Conservation (phyloP, 2,113 vertebrate genomes). For the Phrynosoma blainvillii region DNA sequence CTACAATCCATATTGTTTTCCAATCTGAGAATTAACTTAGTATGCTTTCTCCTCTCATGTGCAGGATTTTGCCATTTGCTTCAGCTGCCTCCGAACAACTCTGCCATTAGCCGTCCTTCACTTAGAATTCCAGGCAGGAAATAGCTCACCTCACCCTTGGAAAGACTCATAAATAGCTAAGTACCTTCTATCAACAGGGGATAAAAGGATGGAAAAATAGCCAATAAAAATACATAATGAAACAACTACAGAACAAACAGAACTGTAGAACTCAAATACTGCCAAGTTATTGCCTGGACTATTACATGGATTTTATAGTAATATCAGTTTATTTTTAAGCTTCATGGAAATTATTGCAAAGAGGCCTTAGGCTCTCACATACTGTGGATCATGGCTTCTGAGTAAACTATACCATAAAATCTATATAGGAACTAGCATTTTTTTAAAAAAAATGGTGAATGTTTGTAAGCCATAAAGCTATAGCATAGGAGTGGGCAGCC, state of each 20-base stretch:
- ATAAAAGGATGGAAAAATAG: conserved; percentile 62
- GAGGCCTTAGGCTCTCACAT: conserved; percentile 42
- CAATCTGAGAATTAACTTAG: too few species aligned
- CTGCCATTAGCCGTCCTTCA: conserved; percentile 12
- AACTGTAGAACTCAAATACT: conserved; percentile 31
- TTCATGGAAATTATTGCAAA: conserved; percentile 58
- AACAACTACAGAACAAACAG: conserved; percentile 72
- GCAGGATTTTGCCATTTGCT: conserved; percentile 13
- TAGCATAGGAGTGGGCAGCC: background rate
- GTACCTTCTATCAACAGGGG: conserved; percentile 61
- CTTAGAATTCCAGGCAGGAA: conserved; percentile 64
- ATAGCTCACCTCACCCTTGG: conserved; percentile 60
- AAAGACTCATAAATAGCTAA: conserved; percentile 73
- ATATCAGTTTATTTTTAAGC: conserved; percentile 65
- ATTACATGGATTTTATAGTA: conserved; percentile 62
- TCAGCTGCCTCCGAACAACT: conserved; percentile 12
- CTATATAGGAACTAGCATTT: background rate
- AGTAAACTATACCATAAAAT: conserved; percentile 43
- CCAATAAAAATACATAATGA: conserved; percentile 75
- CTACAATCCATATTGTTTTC: background rate
- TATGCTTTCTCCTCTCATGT: background rate
- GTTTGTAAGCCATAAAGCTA: background rate
- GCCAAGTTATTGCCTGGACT: conserved; percentile 62
- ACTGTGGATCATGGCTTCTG: conserved; percentile 40
- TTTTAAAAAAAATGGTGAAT: conserved; percentile 24